A percentile compares a stretch with the other conserved stretches of the same genome.
Evolutionary conservation across 2,113 vertebrate genomes (phyloP).

Genomic region (Arvicanthis niloticus): DNA sequence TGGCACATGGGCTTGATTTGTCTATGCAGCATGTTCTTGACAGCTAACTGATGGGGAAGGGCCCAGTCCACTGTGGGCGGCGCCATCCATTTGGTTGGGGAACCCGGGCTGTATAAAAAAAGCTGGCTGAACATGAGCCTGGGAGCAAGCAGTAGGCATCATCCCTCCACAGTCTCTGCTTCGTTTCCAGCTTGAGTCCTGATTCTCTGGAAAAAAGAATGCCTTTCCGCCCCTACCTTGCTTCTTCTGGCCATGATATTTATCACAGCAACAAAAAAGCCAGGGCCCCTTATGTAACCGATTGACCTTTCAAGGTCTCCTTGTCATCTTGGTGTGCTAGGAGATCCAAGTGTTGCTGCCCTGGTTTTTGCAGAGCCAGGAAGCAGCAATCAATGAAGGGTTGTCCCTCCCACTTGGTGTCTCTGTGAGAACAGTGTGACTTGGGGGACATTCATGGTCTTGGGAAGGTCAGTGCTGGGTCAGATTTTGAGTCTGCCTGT

Average conservation of each 20-base stretch:
- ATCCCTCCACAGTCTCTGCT: no score
- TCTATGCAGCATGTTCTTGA: not conserved
- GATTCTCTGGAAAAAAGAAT: not conserved
- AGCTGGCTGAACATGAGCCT: not conserved
- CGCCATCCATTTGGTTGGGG: not conserved
- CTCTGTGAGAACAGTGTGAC: slow-evolving; percentile 14
- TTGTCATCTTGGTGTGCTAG: not conserved
- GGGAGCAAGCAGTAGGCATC: not conserved
- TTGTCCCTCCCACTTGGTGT: not conserved
- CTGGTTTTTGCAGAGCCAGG: slow-evolving; percentile 3
- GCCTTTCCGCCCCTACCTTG: not conserved
- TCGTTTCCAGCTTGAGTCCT: not conserved
- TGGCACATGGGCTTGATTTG: not conserved
- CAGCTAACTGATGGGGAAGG: not conserved
- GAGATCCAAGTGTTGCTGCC: not conserved
- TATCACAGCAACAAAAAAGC: not conserved
- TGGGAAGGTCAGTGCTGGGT: slow-evolving; percentile 1
- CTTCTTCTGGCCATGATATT: not conserved
- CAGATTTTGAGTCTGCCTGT: not conserved
- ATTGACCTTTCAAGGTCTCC: not conserved
- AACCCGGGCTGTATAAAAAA: not conserved
- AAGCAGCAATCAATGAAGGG: not conserved
- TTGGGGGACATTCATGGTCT: not conserved
- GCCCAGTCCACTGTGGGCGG: not conserved
- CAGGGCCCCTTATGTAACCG: not conserved